phyloP scores from a whole-genome alignment of 2,113 vertebrate species.

The Heptranchias perlo region DNA sequence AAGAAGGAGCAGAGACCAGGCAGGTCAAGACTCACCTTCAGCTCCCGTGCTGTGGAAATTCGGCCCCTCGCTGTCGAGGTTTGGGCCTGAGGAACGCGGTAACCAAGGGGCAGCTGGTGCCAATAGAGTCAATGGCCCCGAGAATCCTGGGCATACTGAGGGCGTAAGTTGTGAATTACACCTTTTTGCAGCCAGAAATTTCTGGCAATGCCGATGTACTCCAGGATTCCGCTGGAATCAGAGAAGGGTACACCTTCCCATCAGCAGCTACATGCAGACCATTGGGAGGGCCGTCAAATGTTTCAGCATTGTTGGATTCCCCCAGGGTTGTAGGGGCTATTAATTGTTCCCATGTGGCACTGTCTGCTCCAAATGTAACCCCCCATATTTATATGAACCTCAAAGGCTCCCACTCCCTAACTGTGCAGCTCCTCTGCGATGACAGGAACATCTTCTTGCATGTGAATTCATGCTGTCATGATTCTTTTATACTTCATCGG shows the following conservation, averaged over 20 bases:
- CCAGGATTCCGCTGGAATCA: not conserved
- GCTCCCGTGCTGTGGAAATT: not conserved
- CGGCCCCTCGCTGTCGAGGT: too few relatives aligned
- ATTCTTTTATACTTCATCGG: not conserved
- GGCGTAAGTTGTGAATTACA: not conserved
- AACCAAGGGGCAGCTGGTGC: not conserved
- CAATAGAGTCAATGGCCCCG: not conserved
- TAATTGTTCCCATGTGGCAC: not conserved
- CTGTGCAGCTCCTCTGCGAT: not conserved
- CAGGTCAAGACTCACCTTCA: not conserved
- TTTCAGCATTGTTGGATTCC: not conserved
- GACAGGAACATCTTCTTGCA: not conserved
- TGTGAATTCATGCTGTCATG: not conserved
- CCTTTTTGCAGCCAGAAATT: not conserved
- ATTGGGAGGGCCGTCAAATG: not conserved
- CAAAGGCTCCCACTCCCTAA: not conserved
- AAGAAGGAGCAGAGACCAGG: not conserved
- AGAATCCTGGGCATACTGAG: not conserved
- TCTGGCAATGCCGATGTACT: not conserved
- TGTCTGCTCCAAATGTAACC: not conserved
- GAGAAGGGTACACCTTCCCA: not conserved
- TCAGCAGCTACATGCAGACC: not conserved
- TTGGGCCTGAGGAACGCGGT: not conserved
- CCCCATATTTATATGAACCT: not conserved
- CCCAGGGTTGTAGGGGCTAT: not conserved